A percentile compares a stretch with the other conserved stretches of the same genome.
Evolutionary conservation across 2,888 invertebrate species (phyloP).

Genomic region (Patella ulyssiponensis): DNA sequence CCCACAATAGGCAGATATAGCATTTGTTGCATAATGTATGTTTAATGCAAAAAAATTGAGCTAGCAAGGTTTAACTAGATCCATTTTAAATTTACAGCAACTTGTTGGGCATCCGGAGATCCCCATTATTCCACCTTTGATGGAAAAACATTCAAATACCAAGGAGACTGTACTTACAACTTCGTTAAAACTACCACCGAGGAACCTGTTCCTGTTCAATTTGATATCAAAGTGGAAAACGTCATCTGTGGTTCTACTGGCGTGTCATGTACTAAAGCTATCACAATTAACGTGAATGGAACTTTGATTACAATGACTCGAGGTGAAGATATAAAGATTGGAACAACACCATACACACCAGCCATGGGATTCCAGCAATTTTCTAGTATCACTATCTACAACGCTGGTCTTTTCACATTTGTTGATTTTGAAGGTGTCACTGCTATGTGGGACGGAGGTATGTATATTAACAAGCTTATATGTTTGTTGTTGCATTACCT

Average conservation of each 20-base stretch:
- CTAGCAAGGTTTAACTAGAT: not conserved
- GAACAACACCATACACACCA: conserved; percentile 44
- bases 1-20: no score
- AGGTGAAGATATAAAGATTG: conserved; percentile 50
- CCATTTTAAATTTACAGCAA: conserved; percentile 37
- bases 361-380: not conserved
- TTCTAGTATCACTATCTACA: conserved; percentile 75
- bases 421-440: conserved; percentile 81
- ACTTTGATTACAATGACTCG: conserved; percentile 39
- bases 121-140: conserved; percentile 91
- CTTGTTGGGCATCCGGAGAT: conserved; percentile 89
- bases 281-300: conserved; percentile 36
- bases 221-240: conserved; percentile 84
- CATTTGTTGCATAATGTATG: no score
- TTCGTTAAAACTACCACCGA: conserved; percentile 33
- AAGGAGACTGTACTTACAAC: conserved; percentile 89
- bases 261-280: conserved; percentile 84
- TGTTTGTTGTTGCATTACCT: no score
- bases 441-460: conserved; percentile 89
- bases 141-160: conserved; percentile 85
- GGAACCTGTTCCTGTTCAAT: conserved; percentile 28
- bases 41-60: no score
- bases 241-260: conserved; percentile 88
- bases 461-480: not conserved
- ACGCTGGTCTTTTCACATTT: conserved; percentile 83